Evolutionary conservation across 2,113 vertebrate genomes (phyloP), one percentile per base, ranked within the genome.

Genomic region (Poeciliopsis prolifica): DNA sequence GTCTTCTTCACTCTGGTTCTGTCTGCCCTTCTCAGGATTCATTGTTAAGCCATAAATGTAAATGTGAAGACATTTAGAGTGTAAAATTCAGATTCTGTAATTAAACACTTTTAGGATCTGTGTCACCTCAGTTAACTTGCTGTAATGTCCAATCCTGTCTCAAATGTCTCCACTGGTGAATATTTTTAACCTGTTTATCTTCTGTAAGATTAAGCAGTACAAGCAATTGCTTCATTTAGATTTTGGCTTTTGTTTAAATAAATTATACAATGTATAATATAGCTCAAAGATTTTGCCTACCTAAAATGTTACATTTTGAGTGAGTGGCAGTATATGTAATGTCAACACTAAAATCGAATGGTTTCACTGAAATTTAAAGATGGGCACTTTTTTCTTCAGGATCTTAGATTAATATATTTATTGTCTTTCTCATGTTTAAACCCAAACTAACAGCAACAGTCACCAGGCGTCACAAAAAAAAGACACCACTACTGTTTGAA

Each of bases 361-460:
- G 4, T 15, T 48, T 48, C 44, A 48, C 4, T 48, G 44, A 48
- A 48, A 48, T 5, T 29, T 1, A 61, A 61, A 60, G 40, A 42
- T 42, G 3, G 3, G 10, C 11, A 13, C 28, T 26, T 28, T 3
- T 22, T 28, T 61, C 26, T 58, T n/a, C 26, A 48, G 44, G 4
- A 28, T n/a, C 3, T 61, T 61, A 78, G 54, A 24, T 68, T 6
- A 22, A 42, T 42, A 42, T 42, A 12, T 4, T 3, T 14, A 42
- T 42, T 14, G 40, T 65, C 44, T 74, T 79, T 74, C n/a, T 69
- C 40, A 66, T 78, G 48, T 48, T 48, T 48, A 48, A 63, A 26
- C 65, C 62, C 64, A 70, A 70, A 78, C 29, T 40, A 30, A 65
- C 80, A 24, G 51, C 19, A 54, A 54, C 51, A 24, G 51, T 54